These are phyloP conservation scores for Podargus strigoides DNA, from an alignment of 2,797 vertebrate genomes.

Conservation along the genomic window DNA sequence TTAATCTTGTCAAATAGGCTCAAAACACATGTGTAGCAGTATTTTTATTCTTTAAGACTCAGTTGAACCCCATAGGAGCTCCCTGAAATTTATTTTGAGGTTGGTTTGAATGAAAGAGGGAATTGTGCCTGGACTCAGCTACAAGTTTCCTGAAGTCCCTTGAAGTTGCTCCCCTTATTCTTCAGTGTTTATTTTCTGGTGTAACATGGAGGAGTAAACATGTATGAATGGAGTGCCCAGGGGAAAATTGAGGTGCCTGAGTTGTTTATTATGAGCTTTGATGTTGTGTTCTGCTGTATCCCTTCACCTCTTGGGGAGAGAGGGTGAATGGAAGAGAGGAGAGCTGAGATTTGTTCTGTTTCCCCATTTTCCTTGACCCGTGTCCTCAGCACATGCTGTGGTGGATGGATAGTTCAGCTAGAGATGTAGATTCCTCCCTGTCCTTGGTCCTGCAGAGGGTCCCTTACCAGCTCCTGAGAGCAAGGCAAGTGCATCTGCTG, in stretches of 20 bases:
- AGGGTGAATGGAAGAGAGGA: background rate
- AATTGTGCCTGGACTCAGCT: background rate
- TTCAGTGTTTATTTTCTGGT: background rate
- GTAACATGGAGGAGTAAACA: background rate
- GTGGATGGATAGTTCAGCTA: background rate
- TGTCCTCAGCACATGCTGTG: rapidly evolving
- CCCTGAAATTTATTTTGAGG: background rate
- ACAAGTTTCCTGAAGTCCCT: background rate
- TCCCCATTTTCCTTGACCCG: background rate
- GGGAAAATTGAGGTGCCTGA: background rate
- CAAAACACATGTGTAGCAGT: rapidly evolving
- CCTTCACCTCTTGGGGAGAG: background rate
- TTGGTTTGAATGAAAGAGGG: background rate
- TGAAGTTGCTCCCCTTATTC: background rate
- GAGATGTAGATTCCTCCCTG: background rate
- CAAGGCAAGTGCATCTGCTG: background rate
- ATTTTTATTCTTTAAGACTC: background rate
- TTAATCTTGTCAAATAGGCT: background rate
- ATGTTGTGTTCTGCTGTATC: rapidly evolving
- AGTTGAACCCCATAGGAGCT: background rate
- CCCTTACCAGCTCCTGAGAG: background rate
- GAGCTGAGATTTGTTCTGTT: background rate
- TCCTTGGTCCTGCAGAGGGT: constrained; percentile 44
- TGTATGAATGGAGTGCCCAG: background rate
- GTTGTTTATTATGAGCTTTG: background rate